Evolutionary conservation across 2,113 vertebrate species (phyloP).

Genomic region (Dermatemys mawii): DNA sequence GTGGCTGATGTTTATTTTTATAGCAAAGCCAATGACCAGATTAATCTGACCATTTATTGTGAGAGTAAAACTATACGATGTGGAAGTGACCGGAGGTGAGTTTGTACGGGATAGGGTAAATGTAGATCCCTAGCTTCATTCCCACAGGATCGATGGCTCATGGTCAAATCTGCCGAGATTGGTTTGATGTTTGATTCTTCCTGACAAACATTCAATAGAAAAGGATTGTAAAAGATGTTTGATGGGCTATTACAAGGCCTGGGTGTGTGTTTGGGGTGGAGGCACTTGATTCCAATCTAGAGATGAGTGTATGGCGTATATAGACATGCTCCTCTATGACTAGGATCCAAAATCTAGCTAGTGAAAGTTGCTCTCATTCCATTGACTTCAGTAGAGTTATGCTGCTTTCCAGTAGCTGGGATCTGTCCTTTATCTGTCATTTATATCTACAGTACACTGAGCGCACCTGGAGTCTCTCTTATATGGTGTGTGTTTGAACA

Average conservation of each 20-base stretch:
- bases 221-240: background rate
- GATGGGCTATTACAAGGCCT: background rate
- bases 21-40: background rate
- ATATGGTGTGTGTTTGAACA: background rate
- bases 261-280: background rate
- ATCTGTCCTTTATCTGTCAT: background rate
- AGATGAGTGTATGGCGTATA: background rate
- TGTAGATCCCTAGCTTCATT: background rate
- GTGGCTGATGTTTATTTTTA: background rate
- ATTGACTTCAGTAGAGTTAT: background rate
- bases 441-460: background rate
- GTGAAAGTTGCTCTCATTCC: background rate
- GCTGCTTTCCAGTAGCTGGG: background rate
- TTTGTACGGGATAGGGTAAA: background rate
- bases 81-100: background rate
- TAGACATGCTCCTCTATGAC: background rate
- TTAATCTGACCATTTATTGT: background rate
- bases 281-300: background rate
- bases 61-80: background rate
- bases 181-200: background rate
- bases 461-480: background rate
- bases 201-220: background rate
- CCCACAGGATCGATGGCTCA: background rate
- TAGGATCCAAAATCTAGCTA: background rate
- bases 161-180: background rate